Evolutionary conservation across 1,140 invertebrate genomes (phyloP).

Genomic region (Aphidius gifuensis): DNA sequence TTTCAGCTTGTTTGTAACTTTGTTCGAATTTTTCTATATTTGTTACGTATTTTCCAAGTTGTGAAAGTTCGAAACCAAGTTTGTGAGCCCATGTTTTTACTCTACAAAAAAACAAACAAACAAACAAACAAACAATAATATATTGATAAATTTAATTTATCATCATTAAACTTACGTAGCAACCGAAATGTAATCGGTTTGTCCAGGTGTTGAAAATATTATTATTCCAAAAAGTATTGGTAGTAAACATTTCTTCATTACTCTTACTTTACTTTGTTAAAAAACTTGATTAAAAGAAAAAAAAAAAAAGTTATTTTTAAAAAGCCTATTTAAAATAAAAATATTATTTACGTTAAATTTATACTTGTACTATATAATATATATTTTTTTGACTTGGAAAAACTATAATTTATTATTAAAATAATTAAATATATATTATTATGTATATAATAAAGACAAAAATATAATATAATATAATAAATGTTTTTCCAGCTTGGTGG

Average conservation of each 20-base stretch:
- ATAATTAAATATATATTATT: too few relatives aligned
- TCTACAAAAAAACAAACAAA: slow-evolving; percentile 50
- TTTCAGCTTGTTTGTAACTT: slow-evolving; percentile 71
- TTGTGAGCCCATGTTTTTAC: slow-evolving; percentile 71
- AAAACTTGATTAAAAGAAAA: background rate
- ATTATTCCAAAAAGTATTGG: slow-evolving; percentile 38
- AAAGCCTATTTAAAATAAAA: too few relatives aligned
- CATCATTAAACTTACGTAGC: slow-evolving; percentile 39
- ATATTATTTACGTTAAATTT: too few relatives aligned
- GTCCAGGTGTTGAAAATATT: slow-evolving; percentile 37
- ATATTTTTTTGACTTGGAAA: too few relatives aligned
- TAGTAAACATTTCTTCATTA: slow-evolving; percentile 40
- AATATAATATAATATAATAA: too few relatives aligned
- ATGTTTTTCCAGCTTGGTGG: too few relatives aligned
- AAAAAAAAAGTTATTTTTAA: background rate
- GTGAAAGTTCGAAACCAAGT: slow-evolving; percentile 67
- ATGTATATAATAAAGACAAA: too few relatives aligned
- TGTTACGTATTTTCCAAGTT: slow-evolving; percentile 70
- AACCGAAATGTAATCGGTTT: slow-evolving; percentile 40
- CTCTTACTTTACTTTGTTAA: slow-evolving; percentile 16
- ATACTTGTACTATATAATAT: too few relatives aligned
- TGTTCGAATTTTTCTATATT: slow-evolving; percentile 69
- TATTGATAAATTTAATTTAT: background rate
- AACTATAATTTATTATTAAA: too few relatives aligned
- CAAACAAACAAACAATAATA: background rate